Conservation (phyloP, 1,140 invertebrate genomes). For the Periplaneta americana region DNA sequence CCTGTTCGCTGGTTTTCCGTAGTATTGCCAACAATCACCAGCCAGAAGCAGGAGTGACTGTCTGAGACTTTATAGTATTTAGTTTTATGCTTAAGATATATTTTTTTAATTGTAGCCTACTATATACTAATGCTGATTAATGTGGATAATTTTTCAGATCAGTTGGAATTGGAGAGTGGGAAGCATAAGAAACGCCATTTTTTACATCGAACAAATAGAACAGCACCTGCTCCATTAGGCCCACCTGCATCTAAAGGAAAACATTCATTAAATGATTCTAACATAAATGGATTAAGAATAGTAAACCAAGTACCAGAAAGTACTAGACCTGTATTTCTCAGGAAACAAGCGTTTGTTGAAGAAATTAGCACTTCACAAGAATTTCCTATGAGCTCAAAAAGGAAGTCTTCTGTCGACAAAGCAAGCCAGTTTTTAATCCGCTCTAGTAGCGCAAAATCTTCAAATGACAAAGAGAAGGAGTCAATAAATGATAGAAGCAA, state of each 20-base stretch:
- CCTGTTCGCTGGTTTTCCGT: no score
- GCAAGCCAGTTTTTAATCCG: neutral
- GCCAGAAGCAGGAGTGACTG: no score
- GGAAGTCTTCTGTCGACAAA: neutral
- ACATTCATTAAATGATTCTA: neutral
- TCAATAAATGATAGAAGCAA: no score
- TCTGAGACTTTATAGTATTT: no score
- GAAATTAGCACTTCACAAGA: neutral
- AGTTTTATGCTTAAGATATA: no score
- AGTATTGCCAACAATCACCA: no score
- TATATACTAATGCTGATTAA: no score
- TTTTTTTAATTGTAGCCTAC: no score
- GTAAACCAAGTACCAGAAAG: neutral
- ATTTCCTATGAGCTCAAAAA: neutral
- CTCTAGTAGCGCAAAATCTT: neutral
- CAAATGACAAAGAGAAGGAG: no score
- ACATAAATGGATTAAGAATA: neutral
- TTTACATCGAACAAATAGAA: neutral
- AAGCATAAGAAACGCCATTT: neutral
- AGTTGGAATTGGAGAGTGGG: neutral
- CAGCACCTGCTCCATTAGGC: conserved; percentile 1
- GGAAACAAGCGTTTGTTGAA: neutral
- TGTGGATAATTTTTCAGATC: conserved; percentile 1
- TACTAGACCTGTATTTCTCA: neutral
- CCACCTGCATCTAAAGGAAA: neutral